phyloP scores from a whole-genome alignment of 2,888 invertebrate genomes.

The Heliothis peltigera region DNA sequence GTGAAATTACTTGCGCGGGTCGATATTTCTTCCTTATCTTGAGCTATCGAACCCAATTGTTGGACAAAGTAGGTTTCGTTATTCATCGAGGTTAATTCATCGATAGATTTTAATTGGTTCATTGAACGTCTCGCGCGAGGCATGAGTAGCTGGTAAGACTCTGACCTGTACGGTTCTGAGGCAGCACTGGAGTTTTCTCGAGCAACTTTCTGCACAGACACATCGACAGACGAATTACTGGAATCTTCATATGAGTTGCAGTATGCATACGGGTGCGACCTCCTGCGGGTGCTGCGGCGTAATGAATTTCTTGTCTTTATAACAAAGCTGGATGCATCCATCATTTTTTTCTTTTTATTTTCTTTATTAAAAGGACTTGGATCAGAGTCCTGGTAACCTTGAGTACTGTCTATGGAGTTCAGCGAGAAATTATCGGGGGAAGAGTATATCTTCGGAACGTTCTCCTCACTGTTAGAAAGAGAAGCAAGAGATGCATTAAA shows the following conservation, averaged over 20 bases:
- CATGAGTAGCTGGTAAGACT: slow-evolving; percentile 80
- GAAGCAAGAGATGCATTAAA: slow-evolving; percentile 57
- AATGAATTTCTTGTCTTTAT: slow-evolving; percentile 61
- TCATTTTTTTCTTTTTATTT: slow-evolving; percentile 69
- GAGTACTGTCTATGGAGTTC: slow-evolving; percentile 77
- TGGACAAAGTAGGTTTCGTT: slow-evolving; percentile 47
- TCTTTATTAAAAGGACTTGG: slow-evolving; percentile 66
- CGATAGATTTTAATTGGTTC: slow-evolving; percentile 69
- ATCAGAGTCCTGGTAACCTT: slow-evolving; percentile 83
- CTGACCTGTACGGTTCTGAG: slow-evolving; percentile 74
- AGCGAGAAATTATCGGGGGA: slow-evolving; percentile 63
- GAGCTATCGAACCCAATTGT: slow-evolving; percentile 41
- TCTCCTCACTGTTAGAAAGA: slow-evolving; percentile 68
- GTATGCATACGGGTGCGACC: slow-evolving; percentile 56
- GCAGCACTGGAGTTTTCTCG: slow-evolving; percentile 65
- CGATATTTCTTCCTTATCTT: slow-evolving; percentile 37
- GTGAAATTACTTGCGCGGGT: slow-evolving; percentile 18
- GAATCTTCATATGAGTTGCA: slow-evolving; percentile 72
- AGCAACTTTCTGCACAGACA: slow-evolving; percentile 52
- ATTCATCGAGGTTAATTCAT: slow-evolving; percentile 64
- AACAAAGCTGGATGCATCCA: slow-evolving; percentile 56
- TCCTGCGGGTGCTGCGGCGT: slow-evolving; percentile 60
- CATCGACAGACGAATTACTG: slow-evolving; percentile 67
- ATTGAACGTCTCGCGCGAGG: slow-evolving; percentile 57
- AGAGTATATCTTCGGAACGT: slow-evolving; percentile 54